These are phyloP conservation scores for Thelaira solivaga DNA, from an alignment of 2,888 invertebrate species.

Conservation along the genomic window DNA sequence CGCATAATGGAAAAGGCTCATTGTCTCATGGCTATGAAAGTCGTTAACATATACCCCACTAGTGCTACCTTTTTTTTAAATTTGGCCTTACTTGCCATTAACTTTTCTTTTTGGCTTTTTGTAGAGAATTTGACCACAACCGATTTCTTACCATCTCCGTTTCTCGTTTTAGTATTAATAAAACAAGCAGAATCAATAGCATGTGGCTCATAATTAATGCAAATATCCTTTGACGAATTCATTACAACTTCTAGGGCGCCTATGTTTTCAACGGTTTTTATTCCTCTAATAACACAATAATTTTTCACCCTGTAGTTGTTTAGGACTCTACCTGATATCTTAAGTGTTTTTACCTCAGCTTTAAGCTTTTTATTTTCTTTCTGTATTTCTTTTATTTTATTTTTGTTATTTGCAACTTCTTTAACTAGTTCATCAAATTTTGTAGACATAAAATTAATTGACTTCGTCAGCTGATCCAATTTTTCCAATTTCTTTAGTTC, in stretches of 20 bases:
- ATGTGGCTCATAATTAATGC: neutral
- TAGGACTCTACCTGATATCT: neutral
- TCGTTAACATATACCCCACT: slow-evolving; percentile 15
- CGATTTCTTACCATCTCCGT: neutral
- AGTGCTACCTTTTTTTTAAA: neutral
- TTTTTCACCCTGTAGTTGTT: neutral
- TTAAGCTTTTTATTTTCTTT: neutral
- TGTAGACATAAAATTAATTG: neutral
- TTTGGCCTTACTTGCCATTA: neutral
- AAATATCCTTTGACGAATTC: neutral
- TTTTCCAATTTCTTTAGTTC: too few species aligned
- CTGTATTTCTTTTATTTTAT: neutral
- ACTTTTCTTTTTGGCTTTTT: neutral
- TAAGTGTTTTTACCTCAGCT: neutral
- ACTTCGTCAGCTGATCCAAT: neutral
- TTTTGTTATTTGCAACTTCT: slow-evolving; percentile 4
- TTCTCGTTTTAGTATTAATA: neutral
- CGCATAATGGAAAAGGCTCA: slow-evolving; percentile 7
- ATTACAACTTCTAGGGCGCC: neutral
- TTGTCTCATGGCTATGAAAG: slow-evolving; percentile 12
- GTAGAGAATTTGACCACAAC: slow-evolving; percentile 20
- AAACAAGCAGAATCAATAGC: neutral
- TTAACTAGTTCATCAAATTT: neutral
- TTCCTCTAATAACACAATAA: neutral
- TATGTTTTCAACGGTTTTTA: neutral